Evolutionary conservation across 2,113 vertebrate species (phyloP), one percentile per base, ranked within the genome.

Genomic region (Gallinago media): DNA sequence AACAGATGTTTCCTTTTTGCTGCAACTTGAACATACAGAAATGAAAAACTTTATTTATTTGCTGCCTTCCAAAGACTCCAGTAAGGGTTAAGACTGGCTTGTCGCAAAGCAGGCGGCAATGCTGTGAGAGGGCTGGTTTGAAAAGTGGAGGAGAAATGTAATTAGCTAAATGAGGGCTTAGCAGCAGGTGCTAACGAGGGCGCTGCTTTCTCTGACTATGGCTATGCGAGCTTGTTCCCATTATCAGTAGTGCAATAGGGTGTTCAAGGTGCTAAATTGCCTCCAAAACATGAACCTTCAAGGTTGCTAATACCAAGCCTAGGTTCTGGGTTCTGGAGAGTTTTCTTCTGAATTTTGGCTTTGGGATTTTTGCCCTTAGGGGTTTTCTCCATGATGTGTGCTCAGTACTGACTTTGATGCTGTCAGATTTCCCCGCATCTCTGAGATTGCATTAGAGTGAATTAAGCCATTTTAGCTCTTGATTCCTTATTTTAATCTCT

Each of bases 1-100:
- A 68, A 38, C 79, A 92, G 85, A 81, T 92, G 85, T 94, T 95
- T 95, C 95, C 80, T 65, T 92, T 86, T 67, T 61, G 31, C 68
- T 91, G 73, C 61, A 79, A 61, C n/a, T 86, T 0, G 0, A 77
- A 56, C 61, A 68, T 74, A 38, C 56, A 92, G 85, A 94, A 95
- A 65, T 65, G 5, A 92, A 86, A 84, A 52, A 15, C 15, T 79
- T 67, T 50, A 23, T 77, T 88, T 86, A 67, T 79, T 80, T 67
- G 29, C 76, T 77, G 47, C 40, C 56, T 89, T 88, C 2, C 7
- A 67, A 84, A 86, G 65, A 47, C 72, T 74, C n/a, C 44, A n/a
- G 31, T 55, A 72, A 84, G n/a, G 21, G 18, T 86, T 76, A 86
- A 92, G 79, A 46, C 20, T 56, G 38, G 12, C 44, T 88, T 80